Evolutionary conservation across 2,888 invertebrate species (phyloP).

Genomic region (Scaptomyza caliginosa): DNA sequence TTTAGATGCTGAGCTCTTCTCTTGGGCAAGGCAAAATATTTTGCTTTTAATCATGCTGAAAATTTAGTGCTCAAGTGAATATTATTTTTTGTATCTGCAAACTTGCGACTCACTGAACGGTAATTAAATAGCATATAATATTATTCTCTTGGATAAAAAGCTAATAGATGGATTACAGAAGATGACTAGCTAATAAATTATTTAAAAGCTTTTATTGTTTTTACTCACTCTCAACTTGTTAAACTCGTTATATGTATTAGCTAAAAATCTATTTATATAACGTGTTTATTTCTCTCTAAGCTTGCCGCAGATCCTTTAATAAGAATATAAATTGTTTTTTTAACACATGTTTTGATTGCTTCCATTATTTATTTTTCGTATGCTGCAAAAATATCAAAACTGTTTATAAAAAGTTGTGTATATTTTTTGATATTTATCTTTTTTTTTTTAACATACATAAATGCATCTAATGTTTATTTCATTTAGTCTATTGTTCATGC

Average conservation of each 20-base stretch:
- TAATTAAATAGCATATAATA: constrained; percentile 33
- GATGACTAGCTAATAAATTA: constrained; percentile 5
- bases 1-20: no score
- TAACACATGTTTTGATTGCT: constrained; percentile 1
- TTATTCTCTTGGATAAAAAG: background rate
- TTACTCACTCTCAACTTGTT: no score
- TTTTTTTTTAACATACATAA: constrained; percentile 1
- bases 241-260: no score
- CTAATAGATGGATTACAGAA: background rate
- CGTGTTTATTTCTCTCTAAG: background rate
- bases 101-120: constrained; percentile 36
- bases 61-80: constrained; percentile 32
- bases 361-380: background rate
- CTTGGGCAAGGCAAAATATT: constrained; percentile 19
- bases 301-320: background rate
- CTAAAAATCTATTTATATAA: background rate
- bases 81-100: background rate
- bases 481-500: background rate
- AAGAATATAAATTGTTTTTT: background rate
- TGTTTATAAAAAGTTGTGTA: background rate
- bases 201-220: no score
- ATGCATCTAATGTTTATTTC: constrained; percentile 2
- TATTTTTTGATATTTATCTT: background rate
- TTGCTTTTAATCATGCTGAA: constrained; percentile 52
- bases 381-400: background rate